Evolutionary conservation across 2,888 invertebrate species (phyloP), one percentile per base, ranked within the genome.

Genomic region (Trisateles emortualis): DNA sequence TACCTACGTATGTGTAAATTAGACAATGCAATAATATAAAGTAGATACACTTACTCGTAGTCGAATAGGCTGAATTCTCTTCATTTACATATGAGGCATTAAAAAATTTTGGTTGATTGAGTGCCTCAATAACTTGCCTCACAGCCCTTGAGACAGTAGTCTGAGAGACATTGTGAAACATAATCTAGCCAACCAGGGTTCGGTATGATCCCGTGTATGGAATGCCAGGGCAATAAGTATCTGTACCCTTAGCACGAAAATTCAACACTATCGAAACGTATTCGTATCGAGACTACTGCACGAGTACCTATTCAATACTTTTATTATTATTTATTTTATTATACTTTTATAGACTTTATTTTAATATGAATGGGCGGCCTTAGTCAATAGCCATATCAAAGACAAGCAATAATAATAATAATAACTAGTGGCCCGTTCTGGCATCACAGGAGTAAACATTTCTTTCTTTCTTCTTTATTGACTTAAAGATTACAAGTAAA

Each of bases 21-120:
- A 89, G 87, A 74, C 69, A 82, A 87, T 81, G 92, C 92, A 92
- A 92, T 92, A 91, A 90, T 92, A 89, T 84, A 90, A 89, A 89
- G 90, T 91, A 91, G 90, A 71, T 87, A 90, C 90, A 90, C 90
- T 76, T 74, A 80, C 76, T 83, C 73, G 79, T 89, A 88, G 84
- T 52, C 54, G 61, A 67, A 62, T 72, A 77, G 72, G 68, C 64
- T 77, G 75, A 74, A 76, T 72, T 72, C 66, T 81, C 75, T 80
- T 78, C 62, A 22, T 53, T 59, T 47, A 48, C 16, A 59, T 55
- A 59, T 45, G 44, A 47, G 41, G 42, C 6, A 49, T 40, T 40
- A 43, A n/a, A n/a, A n/a, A n/a, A n/a, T n/a, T n/a, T n/a, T n/a
- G 26, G 26, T 5, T 26, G 3, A 8, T 26, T 26, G 3, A 26